Evolutionary conservation across 1,140 invertebrate species (phyloP).

Genomic region (Calephelis virginiensis): DNA sequence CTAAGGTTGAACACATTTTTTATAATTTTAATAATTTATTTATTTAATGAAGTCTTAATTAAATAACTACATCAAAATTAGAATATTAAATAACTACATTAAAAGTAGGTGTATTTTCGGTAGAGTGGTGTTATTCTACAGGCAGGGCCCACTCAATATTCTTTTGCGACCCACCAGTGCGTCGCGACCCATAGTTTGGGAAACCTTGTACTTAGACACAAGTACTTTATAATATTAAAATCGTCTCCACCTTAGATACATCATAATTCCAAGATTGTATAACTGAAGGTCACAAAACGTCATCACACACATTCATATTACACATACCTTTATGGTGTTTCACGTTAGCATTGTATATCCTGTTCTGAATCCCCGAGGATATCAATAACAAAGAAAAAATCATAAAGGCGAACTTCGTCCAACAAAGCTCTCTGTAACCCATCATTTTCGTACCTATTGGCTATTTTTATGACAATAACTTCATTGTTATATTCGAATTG

Average conservation of each 20-base stretch:
- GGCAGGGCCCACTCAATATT: too few relatives aligned
- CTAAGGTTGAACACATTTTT: too few relatives aligned
- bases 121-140: too few relatives aligned
- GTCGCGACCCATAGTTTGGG: too few relatives aligned
- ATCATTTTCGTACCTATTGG: conserved; percentile 74
- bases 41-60: too few relatives aligned
- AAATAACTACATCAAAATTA: too few relatives aligned
- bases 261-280: not conserved
- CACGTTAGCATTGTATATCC: conserved; percentile 59
- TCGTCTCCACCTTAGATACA: not conserved
- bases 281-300: conserved; percentile 48
- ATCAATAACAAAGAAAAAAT: conserved; percentile 57
- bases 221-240: too few relatives aligned
- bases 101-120: too few relatives aligned
- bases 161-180: too few relatives aligned
- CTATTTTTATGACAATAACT: conserved; percentile 73
- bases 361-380: conserved; percentile 64
- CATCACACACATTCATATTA: conserved; percentile 44
- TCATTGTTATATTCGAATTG: conserved; percentile 57
- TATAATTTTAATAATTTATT: too few relatives aligned
- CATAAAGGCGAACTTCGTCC: conserved; percentile 51
- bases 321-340: conserved; percentile 72
- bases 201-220: too few relatives aligned
- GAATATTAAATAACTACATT: too few relatives aligned
- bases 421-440: conserved; percentile 64